These are phyloP conservation scores for Athalia cordata DNA, from an alignment of 2,888 invertebrate species.

Conservation along the genomic window DNA sequence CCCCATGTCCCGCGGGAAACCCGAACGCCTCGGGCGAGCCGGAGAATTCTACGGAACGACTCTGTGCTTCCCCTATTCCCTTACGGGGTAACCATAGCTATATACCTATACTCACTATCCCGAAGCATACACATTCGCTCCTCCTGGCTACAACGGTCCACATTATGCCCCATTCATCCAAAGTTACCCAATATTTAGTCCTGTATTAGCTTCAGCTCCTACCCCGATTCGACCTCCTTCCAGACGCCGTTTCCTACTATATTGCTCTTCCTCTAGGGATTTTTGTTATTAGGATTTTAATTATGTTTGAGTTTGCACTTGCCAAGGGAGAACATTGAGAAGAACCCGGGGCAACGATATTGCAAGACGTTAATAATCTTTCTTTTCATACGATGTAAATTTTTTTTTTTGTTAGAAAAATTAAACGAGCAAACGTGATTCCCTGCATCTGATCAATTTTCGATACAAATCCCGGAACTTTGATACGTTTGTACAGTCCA, in stretches of 20 bases:
- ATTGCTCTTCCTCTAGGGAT: constrained; percentile 50
- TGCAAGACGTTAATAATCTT: constrained; percentile 37
- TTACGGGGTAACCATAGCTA: neutral
- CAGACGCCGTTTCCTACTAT: constrained; percentile 45
- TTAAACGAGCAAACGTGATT: constrained; percentile 1
- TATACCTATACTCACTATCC: constrained; percentile 27
- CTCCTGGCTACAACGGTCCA: constrained; percentile 42
- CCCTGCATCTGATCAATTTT: neutral
- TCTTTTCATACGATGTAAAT: constrained; percentile 16
- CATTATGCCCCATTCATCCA: constrained; percentile 61
- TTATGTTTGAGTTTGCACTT: constrained; percentile 56
- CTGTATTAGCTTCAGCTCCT: constrained; percentile 54
- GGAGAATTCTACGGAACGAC: neutral
- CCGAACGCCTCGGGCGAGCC: constrained; percentile 51
- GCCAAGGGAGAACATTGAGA: neutral
- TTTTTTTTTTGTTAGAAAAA: neutral
- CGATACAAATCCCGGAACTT: neutral
- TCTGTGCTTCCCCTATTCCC: constrained; percentile 25
- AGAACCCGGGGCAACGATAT: constrained; percentile 23
- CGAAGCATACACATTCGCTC: constrained; percentile 39
- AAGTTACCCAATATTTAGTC: constrained; percentile 65
- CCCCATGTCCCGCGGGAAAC: constrained; percentile 58
- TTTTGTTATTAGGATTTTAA: constrained; percentile 58
- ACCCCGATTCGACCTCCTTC: constrained; percentile 37
- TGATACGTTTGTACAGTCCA: no score